A percentile compares a stretch with the other conserved stretches of the same genome.
Conservation (phyloP, 2,113 vertebrate species). For the Dromaius novaehollandiae region DNA sequence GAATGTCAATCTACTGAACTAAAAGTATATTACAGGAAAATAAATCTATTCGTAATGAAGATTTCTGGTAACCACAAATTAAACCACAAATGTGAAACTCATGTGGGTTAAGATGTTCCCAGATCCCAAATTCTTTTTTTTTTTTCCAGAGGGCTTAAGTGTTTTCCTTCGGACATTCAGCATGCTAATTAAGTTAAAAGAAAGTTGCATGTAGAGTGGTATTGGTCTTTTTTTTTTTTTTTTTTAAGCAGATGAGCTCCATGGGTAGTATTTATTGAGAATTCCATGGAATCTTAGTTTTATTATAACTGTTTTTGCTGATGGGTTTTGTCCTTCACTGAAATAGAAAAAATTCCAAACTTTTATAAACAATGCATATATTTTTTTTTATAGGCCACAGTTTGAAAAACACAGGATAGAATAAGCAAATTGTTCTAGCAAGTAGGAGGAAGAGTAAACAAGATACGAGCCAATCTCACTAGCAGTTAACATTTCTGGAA, state of each 20-base stretch:
- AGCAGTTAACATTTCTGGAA: background rate
- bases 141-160: background rate
- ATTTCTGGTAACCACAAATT: conserved; percentile 41
- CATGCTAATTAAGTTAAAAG: conserved; percentile 27
- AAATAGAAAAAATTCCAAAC: background rate
- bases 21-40: conserved; percentile 39
- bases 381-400: background rate
- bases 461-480: background rate
- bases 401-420: background rate
- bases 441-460: background rate
- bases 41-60: conserved; percentile 50
- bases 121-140: conserved; percentile 3
- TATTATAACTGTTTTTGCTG: background rate
- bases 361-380: background rate
- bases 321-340: background rate
- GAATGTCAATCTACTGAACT: background rate
- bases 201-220: background rate
- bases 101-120: conserved; percentile 40
- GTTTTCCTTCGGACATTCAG: conserved; percentile 15
- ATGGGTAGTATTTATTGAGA: background rate
- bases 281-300: background rate
- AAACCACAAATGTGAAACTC: conserved; percentile 54
- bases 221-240: background rate
- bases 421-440: background rate
- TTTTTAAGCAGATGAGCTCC: background rate